Conservation (phyloP, 2,888 invertebrate genomes). For the Hyalella azteca region DNA sequence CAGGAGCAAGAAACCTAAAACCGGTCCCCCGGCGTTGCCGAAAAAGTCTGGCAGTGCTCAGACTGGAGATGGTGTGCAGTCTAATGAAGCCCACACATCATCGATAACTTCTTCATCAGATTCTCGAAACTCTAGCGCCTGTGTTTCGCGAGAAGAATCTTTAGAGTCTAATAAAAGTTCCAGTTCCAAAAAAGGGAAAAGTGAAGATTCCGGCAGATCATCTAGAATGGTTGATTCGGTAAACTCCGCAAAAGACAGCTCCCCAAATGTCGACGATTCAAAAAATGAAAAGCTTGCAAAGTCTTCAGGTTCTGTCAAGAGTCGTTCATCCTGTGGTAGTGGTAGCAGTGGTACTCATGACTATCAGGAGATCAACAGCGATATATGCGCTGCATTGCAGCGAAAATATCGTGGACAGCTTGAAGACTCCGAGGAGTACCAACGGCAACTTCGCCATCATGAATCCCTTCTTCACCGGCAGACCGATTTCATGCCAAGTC, state of each 20-base stretch:
- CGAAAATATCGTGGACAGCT: not conserved
- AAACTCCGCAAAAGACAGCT: not conserved
- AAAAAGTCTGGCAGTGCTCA: slow-evolving; percentile 36
- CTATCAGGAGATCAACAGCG: slow-evolving; percentile 55
- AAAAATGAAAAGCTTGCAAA: not conserved
- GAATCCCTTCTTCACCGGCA: too few relatives aligned
- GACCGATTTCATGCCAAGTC: too few relatives aligned
- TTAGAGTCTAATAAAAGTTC: not conserved
- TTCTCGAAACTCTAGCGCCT: not conserved
- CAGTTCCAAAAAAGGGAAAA: not conserved
- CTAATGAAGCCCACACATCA: too few relatives aligned
- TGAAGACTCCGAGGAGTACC: not conserved
- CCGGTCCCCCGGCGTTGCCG: slow-evolving; percentile 46
- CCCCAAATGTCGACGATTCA: not conserved
- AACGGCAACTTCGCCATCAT: not conserved
- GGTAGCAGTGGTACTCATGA: slow-evolving; percentile 45
- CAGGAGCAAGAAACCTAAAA: slow-evolving; percentile 46
- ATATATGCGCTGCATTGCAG: slow-evolving; percentile 35
- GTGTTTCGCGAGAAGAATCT: not conserved
- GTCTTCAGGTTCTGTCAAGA: not conserved
- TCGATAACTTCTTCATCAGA: too few relatives aligned
- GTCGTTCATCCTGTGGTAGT: slow-evolving; percentile 7
- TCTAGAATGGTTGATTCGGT: not conserved
- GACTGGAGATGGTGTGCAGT: not conserved
- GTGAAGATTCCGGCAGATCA: too few relatives aligned